Percentiles rank a stretch among this genome's conserved stretches.
Conservation (phyloP, 2,888 invertebrate species). For the Hirudinaria manillensis region DNA sequence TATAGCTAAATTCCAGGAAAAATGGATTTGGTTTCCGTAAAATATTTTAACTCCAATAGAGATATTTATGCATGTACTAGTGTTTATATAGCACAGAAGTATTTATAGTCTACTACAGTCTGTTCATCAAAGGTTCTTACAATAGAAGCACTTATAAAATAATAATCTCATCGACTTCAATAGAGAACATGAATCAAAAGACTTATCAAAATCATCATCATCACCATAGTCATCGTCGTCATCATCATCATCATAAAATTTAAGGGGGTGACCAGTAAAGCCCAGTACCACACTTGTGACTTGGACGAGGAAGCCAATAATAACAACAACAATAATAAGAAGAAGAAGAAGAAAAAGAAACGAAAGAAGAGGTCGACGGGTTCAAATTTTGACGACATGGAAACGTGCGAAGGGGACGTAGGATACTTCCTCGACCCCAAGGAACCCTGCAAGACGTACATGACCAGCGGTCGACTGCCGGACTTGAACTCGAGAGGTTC, state of each 20-base stretch:
- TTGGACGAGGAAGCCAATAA: not conserved
- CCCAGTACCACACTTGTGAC: conserved; percentile 38
- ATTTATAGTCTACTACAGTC: no score
- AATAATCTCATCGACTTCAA: no score
- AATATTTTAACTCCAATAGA: no score
- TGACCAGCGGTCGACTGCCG: conserved; percentile 37
- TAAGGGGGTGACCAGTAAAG: conserved; percentile 40
- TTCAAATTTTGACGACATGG: not conserved
- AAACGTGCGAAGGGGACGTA: conserved; percentile 39
- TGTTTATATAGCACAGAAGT: no score
- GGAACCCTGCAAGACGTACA: conserved; percentile 39
- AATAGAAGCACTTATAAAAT: no score
- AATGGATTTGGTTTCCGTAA: no score
- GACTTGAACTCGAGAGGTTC: conserved; percentile 37
- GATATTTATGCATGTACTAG: no score
- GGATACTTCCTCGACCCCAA: conserved; percentile 41
- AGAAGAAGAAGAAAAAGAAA: conserved; percentile 33
- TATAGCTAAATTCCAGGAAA: no score
- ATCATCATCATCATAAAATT: not conserved
- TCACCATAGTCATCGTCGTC: not conserved
- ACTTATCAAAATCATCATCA: not conserved
- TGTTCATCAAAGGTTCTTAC: no score
- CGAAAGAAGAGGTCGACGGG: conserved; percentile 35
- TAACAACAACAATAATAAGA: not conserved
- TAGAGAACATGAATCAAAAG: no score